Percentiles rank a stretch among this genome's conserved stretches.
Evolutionary conservation across 1,140 invertebrate species (phyloP).

Genomic region (Pseudomyrmex dendroicus): DNA sequence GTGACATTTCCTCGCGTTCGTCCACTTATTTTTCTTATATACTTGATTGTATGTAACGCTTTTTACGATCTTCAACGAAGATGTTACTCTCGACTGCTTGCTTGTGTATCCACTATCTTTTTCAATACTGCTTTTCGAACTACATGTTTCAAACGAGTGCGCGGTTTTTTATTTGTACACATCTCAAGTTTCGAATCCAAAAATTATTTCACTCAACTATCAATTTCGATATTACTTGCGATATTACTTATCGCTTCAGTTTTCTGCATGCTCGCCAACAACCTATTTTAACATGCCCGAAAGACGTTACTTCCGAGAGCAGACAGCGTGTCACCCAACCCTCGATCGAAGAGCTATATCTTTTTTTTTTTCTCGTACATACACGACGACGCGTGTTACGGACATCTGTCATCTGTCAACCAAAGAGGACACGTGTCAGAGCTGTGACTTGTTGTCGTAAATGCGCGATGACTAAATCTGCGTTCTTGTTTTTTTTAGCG

Average conservation of each 20-base stretch:
- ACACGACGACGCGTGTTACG: slow-evolving; percentile 61
- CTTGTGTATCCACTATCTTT: neutral
- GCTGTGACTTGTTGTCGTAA: slow-evolving; percentile 60
- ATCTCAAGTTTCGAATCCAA: neutral
- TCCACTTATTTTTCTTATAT: slow-evolving; percentile 34
- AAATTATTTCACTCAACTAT: slow-evolving; percentile 14
- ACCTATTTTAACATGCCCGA: slow-evolving; percentile 35
- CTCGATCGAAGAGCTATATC: slow-evolving; percentile 64
- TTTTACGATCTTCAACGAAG: slow-evolving; percentile 41
- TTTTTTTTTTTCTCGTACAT: slow-evolving; percentile 22
- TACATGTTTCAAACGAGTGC: slow-evolving; percentile 12
- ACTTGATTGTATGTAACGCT: slow-evolving; percentile 46
- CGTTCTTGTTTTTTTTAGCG: slow-evolving; percentile 23
- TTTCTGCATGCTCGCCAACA: slow-evolving; percentile 9
- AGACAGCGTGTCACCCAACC: slow-evolving; percentile 23
- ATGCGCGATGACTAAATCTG: slow-evolving; percentile 64
- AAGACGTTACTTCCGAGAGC: slow-evolving; percentile 45
- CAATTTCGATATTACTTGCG: slow-evolving; percentile 1
- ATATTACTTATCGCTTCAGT: no score
- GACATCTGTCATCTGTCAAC: slow-evolving; percentile 73
- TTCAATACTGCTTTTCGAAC: slow-evolving; percentile 2
- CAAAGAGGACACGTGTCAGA: slow-evolving; percentile 67
- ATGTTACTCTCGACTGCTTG: slow-evolving; percentile 5
- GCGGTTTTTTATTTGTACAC: neutral
- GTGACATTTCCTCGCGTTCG: neutral